phyloP scores from a whole-genome alignment of 2,113 vertebrate genomes.

The Coturnix japonica region DNA sequence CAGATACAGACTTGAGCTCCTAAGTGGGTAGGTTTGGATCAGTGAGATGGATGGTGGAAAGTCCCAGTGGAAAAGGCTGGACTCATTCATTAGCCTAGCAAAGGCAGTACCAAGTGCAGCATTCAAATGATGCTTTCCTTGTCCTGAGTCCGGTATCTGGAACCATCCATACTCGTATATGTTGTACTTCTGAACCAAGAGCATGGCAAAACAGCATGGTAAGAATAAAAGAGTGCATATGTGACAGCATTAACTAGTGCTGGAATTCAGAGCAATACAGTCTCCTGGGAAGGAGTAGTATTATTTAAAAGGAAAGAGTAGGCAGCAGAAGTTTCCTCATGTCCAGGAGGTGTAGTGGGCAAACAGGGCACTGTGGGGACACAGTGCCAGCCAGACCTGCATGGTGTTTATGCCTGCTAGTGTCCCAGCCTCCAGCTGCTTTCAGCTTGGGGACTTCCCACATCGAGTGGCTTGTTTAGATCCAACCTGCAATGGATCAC shows the following conservation, averaged over 20 bases:
- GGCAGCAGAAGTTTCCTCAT: accelerated
- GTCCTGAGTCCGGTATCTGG: accelerated
- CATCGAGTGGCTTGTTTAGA: background rate
- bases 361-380: background rate
- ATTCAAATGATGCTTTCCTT: accelerated
- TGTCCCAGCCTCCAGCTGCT: background rate
- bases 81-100: background rate
- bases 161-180: background rate
- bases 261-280: background rate
- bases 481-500: background rate
- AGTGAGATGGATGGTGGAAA: background rate
- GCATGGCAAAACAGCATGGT: accelerated
- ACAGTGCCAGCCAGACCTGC: accelerated
- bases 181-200: background rate
- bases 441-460: background rate
- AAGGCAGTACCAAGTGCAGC: background rate
- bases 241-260: background rate
- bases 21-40: background rate
- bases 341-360: accelerated
- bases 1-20: background rate
- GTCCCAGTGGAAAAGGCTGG: background rate
- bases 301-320: background rate
- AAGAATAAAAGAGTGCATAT: background rate
- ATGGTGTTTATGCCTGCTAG: too few species aligned
- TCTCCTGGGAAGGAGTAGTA: background rate